A percentile compares a stretch with the other conserved stretches of the same genome.
phyloP scores from a whole-genome alignment of 1,140 invertebrate species.

The Schmidtea mediterranea region DNA sequence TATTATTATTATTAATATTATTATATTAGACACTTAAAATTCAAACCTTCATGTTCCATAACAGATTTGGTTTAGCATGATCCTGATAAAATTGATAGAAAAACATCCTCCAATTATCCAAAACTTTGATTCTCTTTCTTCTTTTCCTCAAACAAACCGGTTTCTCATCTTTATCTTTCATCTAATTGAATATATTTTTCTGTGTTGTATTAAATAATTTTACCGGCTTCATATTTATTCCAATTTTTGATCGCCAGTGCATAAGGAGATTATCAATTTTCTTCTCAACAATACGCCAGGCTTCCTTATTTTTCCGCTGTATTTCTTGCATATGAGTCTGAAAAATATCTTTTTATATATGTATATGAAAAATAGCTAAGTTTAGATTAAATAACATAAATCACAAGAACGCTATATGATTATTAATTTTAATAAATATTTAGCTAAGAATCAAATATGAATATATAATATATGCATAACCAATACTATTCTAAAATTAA shows the following conservation, averaged over 20 bases:
- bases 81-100: slow-evolving; percentile 80
- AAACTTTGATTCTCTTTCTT: slow-evolving; percentile 61
- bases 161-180: slow-evolving; percentile 14
- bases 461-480: too few species aligned
- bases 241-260: slow-evolving; percentile 57
- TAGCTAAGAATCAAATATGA: too few species aligned
- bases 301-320: slow-evolving; percentile 21
- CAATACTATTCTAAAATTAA: too few species aligned
- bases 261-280: slow-evolving; percentile 43
- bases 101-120: slow-evolving; percentile 56
- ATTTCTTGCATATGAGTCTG: slow-evolving; percentile 20
- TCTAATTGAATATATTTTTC: slow-evolving; percentile 8
- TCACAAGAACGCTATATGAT: too few species aligned
- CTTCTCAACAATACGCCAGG: slow-evolving; percentile 30
- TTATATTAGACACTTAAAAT: too few species aligned
- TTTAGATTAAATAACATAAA: too few species aligned
- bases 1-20: too few species aligned
- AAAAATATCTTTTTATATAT: background rate
- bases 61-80: slow-evolving; percentile 75
- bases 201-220: too few species aligned
- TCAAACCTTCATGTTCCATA: slow-evolving; percentile 97
- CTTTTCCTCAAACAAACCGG: slow-evolving; percentile 67
- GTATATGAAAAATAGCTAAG: too few species aligned
- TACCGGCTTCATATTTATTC: slow-evolving; percentile 36
- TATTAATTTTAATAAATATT: too few species aligned